phyloP scores from a whole-genome alignment of 2,888 invertebrate species.

The Erebia ligea region DNA sequence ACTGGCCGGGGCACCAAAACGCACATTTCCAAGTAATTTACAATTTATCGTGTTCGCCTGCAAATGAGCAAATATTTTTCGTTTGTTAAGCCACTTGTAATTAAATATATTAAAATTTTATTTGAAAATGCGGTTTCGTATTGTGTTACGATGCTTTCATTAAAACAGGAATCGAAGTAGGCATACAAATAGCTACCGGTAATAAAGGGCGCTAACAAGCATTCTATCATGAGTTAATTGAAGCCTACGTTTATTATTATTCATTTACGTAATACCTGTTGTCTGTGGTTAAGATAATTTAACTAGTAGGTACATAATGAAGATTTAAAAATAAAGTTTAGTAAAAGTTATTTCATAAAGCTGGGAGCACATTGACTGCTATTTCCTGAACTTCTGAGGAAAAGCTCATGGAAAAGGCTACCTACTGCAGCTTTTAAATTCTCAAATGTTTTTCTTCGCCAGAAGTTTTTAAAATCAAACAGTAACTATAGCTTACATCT shows the following conservation, averaged over 20 bases:
- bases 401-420: too few relatives aligned
- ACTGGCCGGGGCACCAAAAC: slow-evolving; percentile 62
- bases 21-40: slow-evolving; percentile 79
- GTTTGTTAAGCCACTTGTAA: slow-evolving; percentile 75
- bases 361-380: too few relatives aligned
- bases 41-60: slow-evolving; percentile 78
- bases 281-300: neutral
- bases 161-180: slow-evolving; percentile 45
- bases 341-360: too few relatives aligned
- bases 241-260: neutral
- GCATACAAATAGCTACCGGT: slow-evolving; percentile 24
- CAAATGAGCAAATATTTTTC: slow-evolving; percentile 80
- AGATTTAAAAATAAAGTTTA: too few relatives aligned
- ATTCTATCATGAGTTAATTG: neutral
- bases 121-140: slow-evolving; percentile 61
- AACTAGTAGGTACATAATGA: neutral
- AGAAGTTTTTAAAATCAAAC: too few relatives aligned
- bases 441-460: too few relatives aligned
- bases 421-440: too few relatives aligned
- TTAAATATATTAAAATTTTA: slow-evolving; percentile 72
- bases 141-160: slow-evolving; percentile 55
- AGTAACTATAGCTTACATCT: too few relatives aligned
- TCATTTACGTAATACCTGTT: neutral
- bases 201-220: neutral
- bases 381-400: too few relatives aligned